Conservation (phyloP, 2,113 vertebrate species). For the Xiphophorus maculatus region DNA sequence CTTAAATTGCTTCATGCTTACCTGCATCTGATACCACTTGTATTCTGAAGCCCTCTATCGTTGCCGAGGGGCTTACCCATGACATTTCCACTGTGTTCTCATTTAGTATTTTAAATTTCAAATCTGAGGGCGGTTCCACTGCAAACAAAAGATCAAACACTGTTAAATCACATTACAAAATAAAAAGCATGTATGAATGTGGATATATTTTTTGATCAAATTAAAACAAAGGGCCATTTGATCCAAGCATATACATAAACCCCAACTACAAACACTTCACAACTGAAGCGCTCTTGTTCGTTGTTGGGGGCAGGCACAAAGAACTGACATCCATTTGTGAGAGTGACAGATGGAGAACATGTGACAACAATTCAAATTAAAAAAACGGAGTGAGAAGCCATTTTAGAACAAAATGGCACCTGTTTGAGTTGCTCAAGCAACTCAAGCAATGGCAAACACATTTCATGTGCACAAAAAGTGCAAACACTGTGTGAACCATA, state of each 20-base stretch:
- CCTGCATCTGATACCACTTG: constrained; percentile 90
- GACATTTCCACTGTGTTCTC: constrained; percentile 98
- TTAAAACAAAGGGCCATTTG: constrained; percentile 71
- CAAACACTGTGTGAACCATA: constrained; percentile 88
- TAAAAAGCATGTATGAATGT: constrained; percentile 17
- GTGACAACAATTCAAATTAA: constrained; percentile 74
- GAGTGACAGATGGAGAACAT: constrained; percentile 61
- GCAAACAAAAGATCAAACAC: constrained; percentile 77
- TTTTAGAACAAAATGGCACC: constrained; percentile 91
- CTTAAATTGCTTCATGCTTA: constrained; percentile 65
- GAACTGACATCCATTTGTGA: constrained; percentile 81
- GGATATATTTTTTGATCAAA: constrained; percentile 43
- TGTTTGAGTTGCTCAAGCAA: constrained; percentile 94
- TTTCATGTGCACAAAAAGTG: constrained; percentile 84
- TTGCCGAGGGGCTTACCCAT: constrained; percentile 87
- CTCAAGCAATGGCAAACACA: constrained; percentile 94
- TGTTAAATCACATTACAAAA: constrained; percentile 64
- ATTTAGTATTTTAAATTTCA: constrained; percentile 99
- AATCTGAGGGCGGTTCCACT: constrained; percentile 96
- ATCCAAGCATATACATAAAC: constrained; percentile 86
- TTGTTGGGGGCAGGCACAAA: constrained; percentile 87
- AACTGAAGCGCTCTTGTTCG: constrained; percentile 82
- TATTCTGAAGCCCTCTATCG: constrained; percentile 92
- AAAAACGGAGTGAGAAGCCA: constrained; percentile 85
- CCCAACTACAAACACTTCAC: constrained; percentile 92